A percentile compares a stretch with the other conserved stretches of the same genome.
Conservation (phyloP, 2,113 vertebrate species). For the Cottus gobio region DNA sequence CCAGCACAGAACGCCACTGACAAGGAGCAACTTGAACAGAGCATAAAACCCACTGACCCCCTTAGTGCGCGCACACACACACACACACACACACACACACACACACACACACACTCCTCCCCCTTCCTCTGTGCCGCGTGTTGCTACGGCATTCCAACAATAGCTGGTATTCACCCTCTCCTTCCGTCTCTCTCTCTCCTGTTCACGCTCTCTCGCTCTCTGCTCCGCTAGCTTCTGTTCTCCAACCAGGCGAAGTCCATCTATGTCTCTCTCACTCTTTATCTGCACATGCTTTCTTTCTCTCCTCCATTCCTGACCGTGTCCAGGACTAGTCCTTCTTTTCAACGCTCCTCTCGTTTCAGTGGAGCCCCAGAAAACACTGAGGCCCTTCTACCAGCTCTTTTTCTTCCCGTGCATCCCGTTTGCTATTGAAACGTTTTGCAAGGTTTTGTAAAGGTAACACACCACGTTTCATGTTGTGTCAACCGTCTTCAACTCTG, state of each 20-base stretch:
- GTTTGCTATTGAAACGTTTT: not conserved
- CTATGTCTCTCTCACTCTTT: conserved; percentile 53
- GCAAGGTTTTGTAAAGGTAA: conserved; percentile 21
- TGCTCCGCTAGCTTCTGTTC: conserved; percentile 55
- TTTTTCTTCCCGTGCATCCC: not conserved
- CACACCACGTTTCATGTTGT: not conserved
- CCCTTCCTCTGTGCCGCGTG: conserved; percentile 47
- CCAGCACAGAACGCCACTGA: conserved; percentile 38
- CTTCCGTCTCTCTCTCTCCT: conserved; percentile 39
- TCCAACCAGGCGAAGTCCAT: conserved; percentile 54
- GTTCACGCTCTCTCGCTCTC: conserved; percentile 25
- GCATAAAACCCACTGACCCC: conserved; percentile 71
- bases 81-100: conserved; percentile 24
- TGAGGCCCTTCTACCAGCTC: conserved; percentile 24
- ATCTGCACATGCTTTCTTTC: conserved; percentile 46
- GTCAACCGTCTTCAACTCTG: not conserved
- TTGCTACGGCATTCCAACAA: conserved; percentile 79
- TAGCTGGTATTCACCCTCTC: conserved; percentile 77
- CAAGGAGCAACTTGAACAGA: conserved; percentile 47
- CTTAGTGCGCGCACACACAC: not conserved
- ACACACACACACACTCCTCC: conserved; percentile 38
- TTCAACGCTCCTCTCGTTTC: conserved; percentile 43
- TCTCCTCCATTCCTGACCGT: conserved; percentile 35
- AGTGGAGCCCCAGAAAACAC: conserved; percentile 23
- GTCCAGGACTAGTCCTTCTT: conserved; percentile 37